Percentiles rank a stretch among this genome's conserved stretches.
Evolutionary conservation across 2,113 vertebrate genomes (phyloP).

Genomic region (Lophotis ruficrista): DNA sequence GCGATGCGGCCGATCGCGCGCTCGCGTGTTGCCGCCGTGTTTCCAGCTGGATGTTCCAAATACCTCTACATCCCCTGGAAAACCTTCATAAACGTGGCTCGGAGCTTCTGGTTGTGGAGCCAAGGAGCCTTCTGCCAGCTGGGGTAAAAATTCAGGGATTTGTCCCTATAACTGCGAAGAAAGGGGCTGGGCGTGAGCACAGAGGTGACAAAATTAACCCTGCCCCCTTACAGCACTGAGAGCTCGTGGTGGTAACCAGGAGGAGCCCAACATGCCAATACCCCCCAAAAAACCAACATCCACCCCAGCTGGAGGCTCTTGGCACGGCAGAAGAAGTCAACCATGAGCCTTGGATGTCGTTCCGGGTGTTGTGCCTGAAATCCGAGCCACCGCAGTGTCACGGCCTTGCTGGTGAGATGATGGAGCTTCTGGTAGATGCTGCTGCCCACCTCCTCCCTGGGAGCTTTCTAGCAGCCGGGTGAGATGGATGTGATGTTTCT

Average conservation of each 20-base stretch:
- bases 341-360: neutral
- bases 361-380: neutral
- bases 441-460: neutral
- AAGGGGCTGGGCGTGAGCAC: neutral
- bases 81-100: neutral
- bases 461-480: neutral
- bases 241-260: neutral
- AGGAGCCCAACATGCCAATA: neutral
- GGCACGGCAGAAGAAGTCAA: fast-evolving
- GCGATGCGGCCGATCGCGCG: neutral
- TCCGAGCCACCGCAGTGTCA: fast-evolving
- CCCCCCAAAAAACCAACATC: neutral
- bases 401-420: neutral
- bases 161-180: neutral
- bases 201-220: neutral
- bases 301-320: neutral
- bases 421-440: neutral
- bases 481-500: neutral
- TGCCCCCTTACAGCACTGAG: neutral
- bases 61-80: neutral
- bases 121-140: neutral
- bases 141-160: neutral
- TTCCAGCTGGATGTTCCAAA: neutral
- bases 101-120: neutral
- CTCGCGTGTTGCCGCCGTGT: fast-evolving